A percentile compares a stretch with the other conserved stretches of the same genome.
Conservation (phyloP, 2,797 vertebrate genomes). For the Anas capensis region DNA sequence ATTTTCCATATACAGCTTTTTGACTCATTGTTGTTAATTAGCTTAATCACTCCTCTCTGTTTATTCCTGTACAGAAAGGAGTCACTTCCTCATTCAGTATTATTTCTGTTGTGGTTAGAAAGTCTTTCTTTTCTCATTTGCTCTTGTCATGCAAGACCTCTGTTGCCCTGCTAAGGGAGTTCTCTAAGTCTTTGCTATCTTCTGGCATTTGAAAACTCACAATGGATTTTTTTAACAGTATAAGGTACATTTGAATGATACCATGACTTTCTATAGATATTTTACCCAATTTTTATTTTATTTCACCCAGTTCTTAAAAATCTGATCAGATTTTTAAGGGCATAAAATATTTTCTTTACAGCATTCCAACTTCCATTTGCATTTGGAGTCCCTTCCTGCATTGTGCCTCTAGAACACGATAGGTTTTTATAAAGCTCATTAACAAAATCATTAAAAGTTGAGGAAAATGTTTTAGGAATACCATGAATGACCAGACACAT, state of each 20-base stretch:
- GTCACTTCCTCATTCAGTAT: neutral
- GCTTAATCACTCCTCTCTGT: neutral
- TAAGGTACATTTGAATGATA: no score
- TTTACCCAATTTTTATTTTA: neutral
- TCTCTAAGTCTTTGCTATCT: neutral
- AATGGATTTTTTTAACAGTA: rapidly evolving
- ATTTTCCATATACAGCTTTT: neutral
- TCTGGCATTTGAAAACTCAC: neutral
- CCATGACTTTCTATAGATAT: no score
- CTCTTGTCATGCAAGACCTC: neutral
- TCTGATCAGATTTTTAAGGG: neutral
- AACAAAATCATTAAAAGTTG: neutral
- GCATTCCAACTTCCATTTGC: neutral
- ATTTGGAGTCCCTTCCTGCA: neutral
- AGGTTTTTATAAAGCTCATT: neutral
- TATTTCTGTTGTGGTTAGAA: neutral
- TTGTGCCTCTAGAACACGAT: rapidly evolving
- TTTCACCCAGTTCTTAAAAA: neutral
- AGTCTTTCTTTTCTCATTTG: neutral
- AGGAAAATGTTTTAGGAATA: neutral
- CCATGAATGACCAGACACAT: neutral
- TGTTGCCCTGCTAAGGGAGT: rapidly evolving
- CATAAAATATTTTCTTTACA: neutral
- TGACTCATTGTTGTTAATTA: neutral
- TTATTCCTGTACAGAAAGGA: neutral